Base-by-base conservation (phyloP, 2,888 invertebrate genomes). In the Empis livida region DNA sequence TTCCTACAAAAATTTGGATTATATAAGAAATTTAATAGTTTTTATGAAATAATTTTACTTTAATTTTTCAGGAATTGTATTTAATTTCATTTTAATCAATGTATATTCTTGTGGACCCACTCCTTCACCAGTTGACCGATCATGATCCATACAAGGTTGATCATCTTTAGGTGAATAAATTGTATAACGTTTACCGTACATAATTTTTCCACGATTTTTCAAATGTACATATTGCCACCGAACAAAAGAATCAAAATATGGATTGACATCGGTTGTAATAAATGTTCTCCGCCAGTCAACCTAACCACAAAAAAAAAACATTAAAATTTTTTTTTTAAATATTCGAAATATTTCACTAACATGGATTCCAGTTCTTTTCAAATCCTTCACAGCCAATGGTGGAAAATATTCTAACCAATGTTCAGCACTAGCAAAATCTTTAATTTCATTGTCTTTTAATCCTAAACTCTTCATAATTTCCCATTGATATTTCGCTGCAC, bases 131-230 rank as follows among this genome's bases (percentile, higher is more conserved):
- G 82, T 75, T 38, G 90, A 83, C 57, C 99, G 78, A 68, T 99
- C 99, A 64, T 99, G 99, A 68, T 99, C 99, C 99, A 99, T 99
- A 65, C 99, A 99, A 0, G 99, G 97, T 65, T 99, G 99, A 10
- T 85, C 85, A 71, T 99, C 99, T 60, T 87, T 80, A 0, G 96
- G 94, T 0, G 96, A 97, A 69, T 80, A 99, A 54, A 99, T 87
- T 0, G 96, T 94, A 63, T 96, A 88, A 8, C 99, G 77, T 72
- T 99, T 99, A 15, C 99, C 99, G 72, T 90, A 99, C 72, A 90
- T 83, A 27, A 99, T 81, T 71, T 94, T 95, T 52, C 91, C 88
- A 42, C 83, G 77, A 50, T 82, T 82, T 63, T 82, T 90, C 20
- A 99, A 72, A 54, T 85, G 83, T 49, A 83, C 69, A 67, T 91